These are phyloP conservation scores for Galaxea fascicularis DNA, from an alignment of 92 coral and sea anemone species.

Conservation along the genomic window DNA sequence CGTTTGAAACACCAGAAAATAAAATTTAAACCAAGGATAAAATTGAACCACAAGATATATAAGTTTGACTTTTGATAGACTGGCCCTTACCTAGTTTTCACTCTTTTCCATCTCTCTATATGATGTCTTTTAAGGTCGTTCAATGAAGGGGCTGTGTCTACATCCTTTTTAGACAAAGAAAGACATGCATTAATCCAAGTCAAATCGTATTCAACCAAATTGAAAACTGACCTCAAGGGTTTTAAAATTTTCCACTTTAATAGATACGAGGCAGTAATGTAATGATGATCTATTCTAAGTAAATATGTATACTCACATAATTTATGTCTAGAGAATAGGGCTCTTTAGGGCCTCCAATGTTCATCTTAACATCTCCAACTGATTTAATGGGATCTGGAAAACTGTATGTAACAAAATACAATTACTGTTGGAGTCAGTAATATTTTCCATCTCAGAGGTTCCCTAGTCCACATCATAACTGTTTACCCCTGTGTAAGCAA, in stretches of 20 bases:
- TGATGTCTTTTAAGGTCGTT: constrained; percentile 73
- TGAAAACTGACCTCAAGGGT: background rate
- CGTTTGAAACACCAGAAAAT: no score
- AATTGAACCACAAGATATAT: no score
- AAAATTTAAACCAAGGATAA: no score
- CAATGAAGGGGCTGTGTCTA: constrained; percentile 54
- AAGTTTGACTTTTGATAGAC: background rate
- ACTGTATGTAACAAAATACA: constrained; percentile 23
- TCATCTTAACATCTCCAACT: constrained; percentile 26
- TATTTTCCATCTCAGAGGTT: background rate
- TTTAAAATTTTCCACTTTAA: background rate
- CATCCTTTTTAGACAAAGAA: constrained; percentile 30
- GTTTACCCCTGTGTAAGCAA: no score
- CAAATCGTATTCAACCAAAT: no score
- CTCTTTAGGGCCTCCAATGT: constrained; percentile 31
- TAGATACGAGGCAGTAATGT: background rate
- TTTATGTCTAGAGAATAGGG: constrained; percentile 61
- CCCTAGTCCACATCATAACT: no score
- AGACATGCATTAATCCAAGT: no score
- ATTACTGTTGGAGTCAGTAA: background rate
- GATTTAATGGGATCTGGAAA: constrained; percentile 62
- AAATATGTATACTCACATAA: constrained; percentile 49
- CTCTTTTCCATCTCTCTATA: constrained; percentile 77
- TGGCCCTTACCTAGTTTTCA: constrained; percentile 58
- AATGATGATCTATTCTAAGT: background rate